phyloP scores from a whole-genome alignment of 2,797 vertebrate species.

The Kryptolebias ocellatus region DNA sequence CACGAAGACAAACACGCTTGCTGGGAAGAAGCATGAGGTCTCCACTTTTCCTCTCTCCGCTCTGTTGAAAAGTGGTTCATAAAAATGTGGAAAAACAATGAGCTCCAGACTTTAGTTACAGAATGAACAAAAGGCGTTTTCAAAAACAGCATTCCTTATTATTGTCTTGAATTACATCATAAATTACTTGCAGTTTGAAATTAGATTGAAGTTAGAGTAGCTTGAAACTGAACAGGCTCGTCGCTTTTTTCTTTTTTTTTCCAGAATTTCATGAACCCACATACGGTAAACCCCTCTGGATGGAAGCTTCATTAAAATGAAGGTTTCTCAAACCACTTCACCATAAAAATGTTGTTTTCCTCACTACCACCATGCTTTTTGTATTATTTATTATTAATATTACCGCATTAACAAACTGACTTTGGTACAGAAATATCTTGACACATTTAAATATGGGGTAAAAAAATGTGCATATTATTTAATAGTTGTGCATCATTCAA shows the following conservation, averaged over 20 bases:
- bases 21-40: constrained; percentile 24
- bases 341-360: too few species aligned
- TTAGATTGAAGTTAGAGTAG: constrained; percentile 27
- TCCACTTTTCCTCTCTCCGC: constrained; percentile 23
- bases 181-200: constrained; percentile 21
- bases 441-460: too few species aligned
- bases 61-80: constrained; percentile 24
- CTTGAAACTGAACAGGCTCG: constrained; percentile 14
- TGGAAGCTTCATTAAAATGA: too few species aligned
- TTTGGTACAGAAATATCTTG: too few species aligned
- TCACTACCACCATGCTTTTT: too few species aligned
- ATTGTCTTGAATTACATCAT: constrained; percentile 34
- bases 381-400: too few species aligned
- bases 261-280: constrained; percentile 29
- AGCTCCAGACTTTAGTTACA: constrained; percentile 32
- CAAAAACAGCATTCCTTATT: constrained; percentile 18
- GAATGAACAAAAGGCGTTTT: constrained; percentile 38
- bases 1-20: constrained; percentile 55
- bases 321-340: too few species aligned
- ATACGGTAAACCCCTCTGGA: background rate
- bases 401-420: too few species aligned
- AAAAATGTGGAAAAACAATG: constrained; percentile 38
- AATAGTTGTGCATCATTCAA: too few species aligned
- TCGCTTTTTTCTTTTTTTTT: constrained; percentile 24
- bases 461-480: too few species aligned